phyloP scores from a whole-genome alignment of 2,888 invertebrate species.

The Vesta saturnalis region DNA sequence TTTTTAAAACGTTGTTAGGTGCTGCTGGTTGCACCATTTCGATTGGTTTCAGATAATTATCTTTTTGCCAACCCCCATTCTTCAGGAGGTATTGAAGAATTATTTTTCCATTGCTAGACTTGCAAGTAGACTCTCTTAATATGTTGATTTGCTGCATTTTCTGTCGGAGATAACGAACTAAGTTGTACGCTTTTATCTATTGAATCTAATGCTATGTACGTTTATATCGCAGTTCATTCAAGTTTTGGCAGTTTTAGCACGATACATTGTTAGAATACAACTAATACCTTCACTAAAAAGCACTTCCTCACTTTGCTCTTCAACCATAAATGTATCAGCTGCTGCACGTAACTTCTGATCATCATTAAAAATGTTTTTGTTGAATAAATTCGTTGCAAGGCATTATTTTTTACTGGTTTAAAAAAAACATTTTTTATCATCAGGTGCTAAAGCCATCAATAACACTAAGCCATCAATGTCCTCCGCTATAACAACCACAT shows the following conservation, averaged over 20 bases:
- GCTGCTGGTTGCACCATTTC: too few species aligned
- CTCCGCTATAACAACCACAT: constrained; percentile 44
- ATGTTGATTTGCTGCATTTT: too few species aligned
- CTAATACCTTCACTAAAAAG: too few species aligned
- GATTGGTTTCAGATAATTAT: constrained; percentile 1
- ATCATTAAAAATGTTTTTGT: constrained; percentile 33
- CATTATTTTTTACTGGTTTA: constrained; percentile 35
- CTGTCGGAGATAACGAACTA: too few species aligned
- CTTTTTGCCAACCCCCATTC: constrained; percentile 5
- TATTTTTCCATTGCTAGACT: too few species aligned
- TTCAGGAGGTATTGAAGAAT: too few species aligned
- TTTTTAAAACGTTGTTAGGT: too few species aligned
- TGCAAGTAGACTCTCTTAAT: too few species aligned
- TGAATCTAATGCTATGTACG: constrained; percentile 30
- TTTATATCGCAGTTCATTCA: neutral
- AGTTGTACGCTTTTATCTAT: too few species aligned
- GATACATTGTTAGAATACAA: too few species aligned
- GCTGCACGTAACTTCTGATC: too few species aligned
- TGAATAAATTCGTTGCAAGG: too few species aligned
- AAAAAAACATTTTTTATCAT: constrained; percentile 40
- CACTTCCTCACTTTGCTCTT: constrained; percentile 38
- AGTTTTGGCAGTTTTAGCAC: constrained; percentile 16
- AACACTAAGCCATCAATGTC: constrained; percentile 41
- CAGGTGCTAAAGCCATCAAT: constrained; percentile 42
- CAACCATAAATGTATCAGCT: constrained; percentile 36